Evolutionary conservation across 2,888 invertebrate species (phyloP).

Genomic region (Macrophya annulata): DNA sequence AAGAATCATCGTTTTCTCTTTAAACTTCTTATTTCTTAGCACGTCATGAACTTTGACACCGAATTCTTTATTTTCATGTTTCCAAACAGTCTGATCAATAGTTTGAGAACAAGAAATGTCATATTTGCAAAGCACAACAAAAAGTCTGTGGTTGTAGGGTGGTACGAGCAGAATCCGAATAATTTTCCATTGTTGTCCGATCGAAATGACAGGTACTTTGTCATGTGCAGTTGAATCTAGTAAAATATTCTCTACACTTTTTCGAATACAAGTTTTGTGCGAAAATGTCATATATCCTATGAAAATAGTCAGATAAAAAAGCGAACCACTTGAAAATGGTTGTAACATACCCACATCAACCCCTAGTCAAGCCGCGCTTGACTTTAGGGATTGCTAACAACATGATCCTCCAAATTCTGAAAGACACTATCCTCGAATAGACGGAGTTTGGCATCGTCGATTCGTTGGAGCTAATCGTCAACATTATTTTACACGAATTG

Average conservation of each 20-base stretch:
- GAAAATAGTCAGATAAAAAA: neutral
- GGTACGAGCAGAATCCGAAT: neutral
- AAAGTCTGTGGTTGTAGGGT: too few species aligned
- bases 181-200: neutral
- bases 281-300: neutral
- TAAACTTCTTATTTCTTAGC: neutral
- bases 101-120: too few species aligned
- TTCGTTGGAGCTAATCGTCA: neutral
- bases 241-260: neutral
- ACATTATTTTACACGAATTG: neutral
- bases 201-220: neutral
- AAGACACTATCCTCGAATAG: neutral
- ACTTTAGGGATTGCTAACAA: neutral
- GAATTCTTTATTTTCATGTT: neutral
- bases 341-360: slow-evolving; percentile 2
- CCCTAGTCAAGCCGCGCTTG: neutral
- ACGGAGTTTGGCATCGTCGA: neutral
- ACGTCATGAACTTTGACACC: neutral
- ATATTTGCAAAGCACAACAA: neutral
- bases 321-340: neutral
- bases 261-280: neutral
- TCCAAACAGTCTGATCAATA: neutral
- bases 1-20: neutral
- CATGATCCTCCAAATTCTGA: neutral
- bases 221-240: neutral